These are phyloP conservation scores for Acholoe squamosa DNA, from an alignment of 2,888 invertebrate genomes.

Conservation along the genomic window DNA sequence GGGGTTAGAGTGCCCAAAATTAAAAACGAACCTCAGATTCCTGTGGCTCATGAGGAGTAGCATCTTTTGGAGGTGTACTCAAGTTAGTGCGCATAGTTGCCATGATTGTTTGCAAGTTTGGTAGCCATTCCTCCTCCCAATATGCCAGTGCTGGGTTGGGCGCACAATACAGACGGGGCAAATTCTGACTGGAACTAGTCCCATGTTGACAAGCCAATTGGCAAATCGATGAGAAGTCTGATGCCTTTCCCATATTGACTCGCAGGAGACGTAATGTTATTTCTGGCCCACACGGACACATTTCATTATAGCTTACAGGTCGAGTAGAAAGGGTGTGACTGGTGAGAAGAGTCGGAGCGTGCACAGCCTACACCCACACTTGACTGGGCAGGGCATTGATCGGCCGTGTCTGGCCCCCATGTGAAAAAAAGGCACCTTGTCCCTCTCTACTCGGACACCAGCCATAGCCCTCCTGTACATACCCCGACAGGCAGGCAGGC, in stretches of 20 bases:
- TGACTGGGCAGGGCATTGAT: conserved; percentile 20
- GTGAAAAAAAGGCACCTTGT: not conserved
- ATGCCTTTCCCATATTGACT: conserved; percentile 34
- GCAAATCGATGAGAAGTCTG: conserved; percentile 47
- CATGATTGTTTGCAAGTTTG: too few species aligned
- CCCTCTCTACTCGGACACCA: too few species aligned
- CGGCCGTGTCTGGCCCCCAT: not conserved
- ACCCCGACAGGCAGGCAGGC: not conserved
- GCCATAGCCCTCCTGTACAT: not conserved
- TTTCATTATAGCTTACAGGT: conserved; percentile 35
- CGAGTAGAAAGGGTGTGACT: conserved; percentile 17
- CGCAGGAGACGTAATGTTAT: conserved; percentile 15
- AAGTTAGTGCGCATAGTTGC: too few species aligned
- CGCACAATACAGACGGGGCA: conserved; percentile 15
- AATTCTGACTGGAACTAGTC: conserved; percentile 28
- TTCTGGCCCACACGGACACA: conserved; percentile 32
- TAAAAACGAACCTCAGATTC: too few species aligned
- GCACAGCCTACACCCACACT: conserved; percentile 21
- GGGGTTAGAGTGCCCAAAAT: too few species aligned
- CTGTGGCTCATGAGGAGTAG: too few species aligned
- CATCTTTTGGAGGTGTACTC: too few species aligned
- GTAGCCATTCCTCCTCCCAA: not conserved
- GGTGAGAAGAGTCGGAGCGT: conserved; percentile 20
- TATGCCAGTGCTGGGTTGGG: not conserved
- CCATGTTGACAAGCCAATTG: conserved; percentile 37